Base-by-base conservation (phyloP, 2,797 vertebrate species). In the Cyclura pinguis region DNA sequence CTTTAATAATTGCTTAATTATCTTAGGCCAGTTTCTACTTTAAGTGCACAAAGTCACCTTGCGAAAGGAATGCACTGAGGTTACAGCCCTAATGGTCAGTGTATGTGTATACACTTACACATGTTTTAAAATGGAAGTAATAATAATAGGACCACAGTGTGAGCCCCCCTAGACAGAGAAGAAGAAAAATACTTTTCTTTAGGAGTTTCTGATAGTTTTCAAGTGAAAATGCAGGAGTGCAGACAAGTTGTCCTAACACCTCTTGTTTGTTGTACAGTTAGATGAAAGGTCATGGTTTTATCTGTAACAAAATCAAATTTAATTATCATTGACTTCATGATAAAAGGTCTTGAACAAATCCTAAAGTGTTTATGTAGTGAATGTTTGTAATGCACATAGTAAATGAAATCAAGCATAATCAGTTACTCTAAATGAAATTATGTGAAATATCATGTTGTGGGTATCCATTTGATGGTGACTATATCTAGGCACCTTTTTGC, bases 401-500 rank as follows among this genome's bases (percentile, higher is more conserved):
- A 20, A 55, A n/a, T 13, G 85, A 9, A 74, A 59, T 38, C n/a
- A 55, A 35, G 32, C 2, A 3, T 24, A 72, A 22, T 18, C 67
- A 85, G 18, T 85, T 72, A 50, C n/a, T 85, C 67, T 81, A 81
- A 27, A 42, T 85, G 7, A 69, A n/a, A n/a, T 52, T 85, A n/a
- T 52, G 27, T 27, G 38, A 3, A 67, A 84, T 16, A 7, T 22
- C 4, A n/a, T 73, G 64, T n/a, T 72, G n/a, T 62, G n/a, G 72
- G 38, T 76, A 24, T 86, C 12, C 1, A 9, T 86, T 76, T 57
- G 22, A 32, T 18, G 13, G 12, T 16, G 72, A 32, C 20, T 59
- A 16, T 77, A 6, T 20, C 35, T 47, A 74, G 16, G 59, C 3
- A 59, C 50, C 9, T 42, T 42, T 42, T 42, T 3, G 3, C 42